Percentiles rank a stretch among this genome's conserved stretches.
Evolutionary conservation across 2,113 vertebrate species (phyloP).

Genomic region (Panthera uncia): DNA sequence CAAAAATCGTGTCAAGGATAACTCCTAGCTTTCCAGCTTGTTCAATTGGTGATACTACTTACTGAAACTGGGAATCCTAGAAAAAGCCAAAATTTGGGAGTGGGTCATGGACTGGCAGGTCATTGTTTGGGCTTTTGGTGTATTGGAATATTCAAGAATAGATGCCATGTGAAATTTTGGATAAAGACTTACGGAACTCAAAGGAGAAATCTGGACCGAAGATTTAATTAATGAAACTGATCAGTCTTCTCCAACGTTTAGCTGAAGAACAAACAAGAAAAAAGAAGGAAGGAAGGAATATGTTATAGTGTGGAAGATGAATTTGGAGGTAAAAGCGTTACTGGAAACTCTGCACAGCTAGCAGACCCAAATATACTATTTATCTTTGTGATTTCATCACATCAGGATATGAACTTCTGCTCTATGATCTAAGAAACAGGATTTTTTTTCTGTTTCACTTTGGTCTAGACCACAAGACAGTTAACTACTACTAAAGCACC

Average conservation of each 20-base stretch:
- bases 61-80: background rate
- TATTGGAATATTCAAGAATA: background rate
- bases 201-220: background rate
- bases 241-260: background rate
- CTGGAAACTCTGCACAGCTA: background rate
- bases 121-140: background rate
- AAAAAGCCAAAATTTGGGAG: background rate
- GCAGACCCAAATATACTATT: background rate
- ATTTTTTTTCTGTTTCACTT: background rate
- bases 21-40: background rate
- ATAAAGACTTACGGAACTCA: background rate
- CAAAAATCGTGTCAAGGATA: background rate
- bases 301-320: background rate
- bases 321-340: background rate
- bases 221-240: background rate
- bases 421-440: background rate
- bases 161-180: background rate
- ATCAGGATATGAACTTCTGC: background rate
- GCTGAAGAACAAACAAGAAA: background rate
- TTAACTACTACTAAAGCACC: background rate
- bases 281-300: background rate
- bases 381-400: background rate
- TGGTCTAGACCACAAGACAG: background rate
- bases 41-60: background rate
- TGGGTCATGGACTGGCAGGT: background rate